These are phyloP conservation scores for Gasterosteus nipponicus DNA, from an alignment of 2,113 vertebrate genomes.

Conservation along the genomic window DNA sequence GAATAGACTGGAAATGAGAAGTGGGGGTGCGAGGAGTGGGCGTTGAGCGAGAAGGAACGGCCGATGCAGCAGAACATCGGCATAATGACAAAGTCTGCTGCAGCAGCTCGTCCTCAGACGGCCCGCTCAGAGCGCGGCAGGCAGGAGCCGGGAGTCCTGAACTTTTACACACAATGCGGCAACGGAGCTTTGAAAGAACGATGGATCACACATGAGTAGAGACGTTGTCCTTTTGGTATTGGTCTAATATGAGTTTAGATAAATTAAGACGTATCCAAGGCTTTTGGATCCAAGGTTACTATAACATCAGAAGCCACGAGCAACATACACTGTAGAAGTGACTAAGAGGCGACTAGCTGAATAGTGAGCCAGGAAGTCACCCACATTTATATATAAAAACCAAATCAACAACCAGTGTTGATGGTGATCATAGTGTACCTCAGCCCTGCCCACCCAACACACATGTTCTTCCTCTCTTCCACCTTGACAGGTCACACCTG, in stretches of 20 bases:
- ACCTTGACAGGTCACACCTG: too few relatives aligned
- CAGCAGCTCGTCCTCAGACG: slow-evolving; percentile 57
- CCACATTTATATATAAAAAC: neutral
- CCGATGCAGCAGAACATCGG: slow-evolving; percentile 56
- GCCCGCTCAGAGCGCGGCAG: slow-evolving; percentile 33
- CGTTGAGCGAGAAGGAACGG: slow-evolving; percentile 14
- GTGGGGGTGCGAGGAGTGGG: slow-evolving; percentile 7
- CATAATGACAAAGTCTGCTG: slow-evolving; percentile 48
- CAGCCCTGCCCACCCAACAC: too few relatives aligned
- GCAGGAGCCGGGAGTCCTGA: slow-evolving; percentile 8
- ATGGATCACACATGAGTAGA: neutral
- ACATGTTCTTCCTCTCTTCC: too few relatives aligned
- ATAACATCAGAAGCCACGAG: neutral
- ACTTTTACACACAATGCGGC: neutral
- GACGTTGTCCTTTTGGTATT: neutral
- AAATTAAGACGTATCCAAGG: neutral
- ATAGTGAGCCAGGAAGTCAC: slow-evolving; percentile 7
- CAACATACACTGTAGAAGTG: neutral
- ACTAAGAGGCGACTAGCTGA: neutral
- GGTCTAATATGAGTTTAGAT: neutral
- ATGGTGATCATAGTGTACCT: neutral
- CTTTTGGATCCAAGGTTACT: neutral
- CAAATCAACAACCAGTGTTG: neutral
- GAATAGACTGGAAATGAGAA: slow-evolving; percentile 47
- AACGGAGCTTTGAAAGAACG: neutral